Percentiles rank a stretch among this genome's conserved stretches.
Evolutionary conservation across 2,888 invertebrate genomes (phyloP).

Genomic region (Sminthurides aquaticus): DNA sequence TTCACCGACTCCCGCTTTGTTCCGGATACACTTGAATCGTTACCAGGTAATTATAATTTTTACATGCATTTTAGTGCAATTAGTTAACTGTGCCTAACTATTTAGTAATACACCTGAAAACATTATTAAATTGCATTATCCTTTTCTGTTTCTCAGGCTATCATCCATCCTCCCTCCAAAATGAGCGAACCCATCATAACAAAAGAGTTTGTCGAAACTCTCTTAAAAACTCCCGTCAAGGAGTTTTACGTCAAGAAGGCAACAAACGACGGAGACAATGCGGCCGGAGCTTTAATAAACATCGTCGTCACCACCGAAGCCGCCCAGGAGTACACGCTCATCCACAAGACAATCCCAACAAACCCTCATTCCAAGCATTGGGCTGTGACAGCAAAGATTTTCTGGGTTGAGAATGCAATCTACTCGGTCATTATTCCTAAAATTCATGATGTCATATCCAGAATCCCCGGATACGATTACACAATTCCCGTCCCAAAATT

Average conservation of each 20-base stretch:
- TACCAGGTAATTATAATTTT: too few species aligned
- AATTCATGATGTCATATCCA: not conserved
- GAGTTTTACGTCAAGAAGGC: not conserved
- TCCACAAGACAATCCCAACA: not conserved
- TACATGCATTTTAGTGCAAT: too few species aligned
- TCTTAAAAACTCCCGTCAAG: not conserved
- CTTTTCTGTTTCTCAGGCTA: too few species aligned
- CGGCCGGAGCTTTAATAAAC: not conserved
- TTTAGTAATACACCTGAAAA: too few species aligned
- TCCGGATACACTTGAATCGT: too few species aligned
- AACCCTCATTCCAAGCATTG: not conserved
- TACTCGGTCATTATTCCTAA: constrained; percentile 6
- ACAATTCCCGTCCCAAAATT: constrained; percentile 10
- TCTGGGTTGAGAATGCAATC: constrained; percentile 14
- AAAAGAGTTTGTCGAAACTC: not conserved
- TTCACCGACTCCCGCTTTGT: too few species aligned
- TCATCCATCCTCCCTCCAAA: too few species aligned
- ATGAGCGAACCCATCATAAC: too few species aligned
- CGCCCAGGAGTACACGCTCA: not conserved
- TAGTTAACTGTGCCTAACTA: too few species aligned
- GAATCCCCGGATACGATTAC: not conserved
- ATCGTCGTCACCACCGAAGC: not conserved
- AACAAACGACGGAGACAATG: not conserved
- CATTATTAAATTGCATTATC: too few species aligned
- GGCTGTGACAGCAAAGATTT: not conserved